Evolutionary conservation across 1,140 invertebrate species (phyloP).

Genomic region (Holotrichia oblita): DNA sequence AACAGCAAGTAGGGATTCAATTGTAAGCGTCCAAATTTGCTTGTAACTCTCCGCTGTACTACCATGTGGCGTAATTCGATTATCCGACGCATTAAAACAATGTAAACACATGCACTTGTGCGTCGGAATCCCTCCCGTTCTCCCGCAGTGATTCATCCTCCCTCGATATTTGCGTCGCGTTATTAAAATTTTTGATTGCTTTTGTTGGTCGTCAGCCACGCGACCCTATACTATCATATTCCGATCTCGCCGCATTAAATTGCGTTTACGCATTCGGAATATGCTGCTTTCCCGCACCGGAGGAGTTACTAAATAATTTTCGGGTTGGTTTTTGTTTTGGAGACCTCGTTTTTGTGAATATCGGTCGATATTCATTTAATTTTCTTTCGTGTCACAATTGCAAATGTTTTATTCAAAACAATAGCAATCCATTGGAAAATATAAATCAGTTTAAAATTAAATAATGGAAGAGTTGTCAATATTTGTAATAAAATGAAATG

Average conservation of each 20-base stretch:
- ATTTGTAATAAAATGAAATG: too few relatives aligned
- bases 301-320: constrained; percentile 10
- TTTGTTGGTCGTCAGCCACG: background rate
- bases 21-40: background rate
- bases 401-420: background rate
- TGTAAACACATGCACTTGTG: constrained; percentile 32
- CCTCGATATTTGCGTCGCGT: constrained; percentile 24
- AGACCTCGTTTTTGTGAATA: constrained; percentile 1
- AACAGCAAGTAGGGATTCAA: background rate
- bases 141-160: constrained; percentile 8
- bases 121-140: background rate
- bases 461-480: too few relatives aligned
- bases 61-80: constrained; percentile 31
- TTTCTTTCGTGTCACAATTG: background rate
- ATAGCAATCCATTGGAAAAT: background rate
- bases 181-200: constrained; percentile 38
- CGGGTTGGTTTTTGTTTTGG: background rate
- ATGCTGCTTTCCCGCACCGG: background rate
- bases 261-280: constrained; percentile 5
- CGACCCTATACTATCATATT: constrained; percentile 13
- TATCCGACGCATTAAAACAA: constrained; percentile 31
- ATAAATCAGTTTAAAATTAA: too few relatives aligned
- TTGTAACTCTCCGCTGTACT: background rate
- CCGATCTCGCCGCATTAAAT: constrained; percentile 12
- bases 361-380: background rate